A percentile compares a stretch with the other conserved stretches of the same genome.
These are phyloP conservation scores for Rhinichthys osculus DNA, from an alignment of 2,797 vertebrate genomes.

Conservation along the genomic window DNA sequence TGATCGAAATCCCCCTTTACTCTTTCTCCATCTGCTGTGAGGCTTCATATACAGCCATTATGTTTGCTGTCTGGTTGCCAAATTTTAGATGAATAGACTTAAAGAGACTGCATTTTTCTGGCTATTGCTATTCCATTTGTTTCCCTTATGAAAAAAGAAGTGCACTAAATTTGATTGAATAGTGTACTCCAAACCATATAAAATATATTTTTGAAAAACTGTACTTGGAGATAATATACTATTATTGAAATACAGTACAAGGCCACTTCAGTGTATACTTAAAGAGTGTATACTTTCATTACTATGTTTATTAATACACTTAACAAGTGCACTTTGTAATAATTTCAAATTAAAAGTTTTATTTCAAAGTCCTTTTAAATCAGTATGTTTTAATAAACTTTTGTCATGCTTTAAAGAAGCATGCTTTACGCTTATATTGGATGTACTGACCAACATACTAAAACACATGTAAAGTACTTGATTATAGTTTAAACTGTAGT, in stretches of 20 bases:
- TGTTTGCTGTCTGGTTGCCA: slow-evolving; percentile 43
- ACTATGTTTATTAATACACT: not conserved
- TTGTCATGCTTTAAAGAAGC: not conserved
- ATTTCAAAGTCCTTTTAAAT: not conserved
- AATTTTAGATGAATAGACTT: not conserved
- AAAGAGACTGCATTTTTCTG: slow-evolving; percentile 12
- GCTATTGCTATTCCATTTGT: not conserved
- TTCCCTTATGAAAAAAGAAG: not conserved
- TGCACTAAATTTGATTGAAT: not conserved
- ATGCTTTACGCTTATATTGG: not conserved
- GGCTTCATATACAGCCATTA: slow-evolving; percentile 27
- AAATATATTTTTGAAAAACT: not conserved
- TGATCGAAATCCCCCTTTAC: slow-evolving; percentile 68
- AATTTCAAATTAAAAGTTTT: not conserved
- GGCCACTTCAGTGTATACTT: not conserved
- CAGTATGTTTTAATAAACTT: not conserved
- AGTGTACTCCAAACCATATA: not conserved
- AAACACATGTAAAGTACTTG: not conserved
- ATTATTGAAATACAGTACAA: not conserved
- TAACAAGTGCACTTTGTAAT: not conserved
- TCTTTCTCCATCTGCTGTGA: slow-evolving; percentile 48
- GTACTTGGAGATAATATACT: not conserved
- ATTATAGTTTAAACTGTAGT: not conserved
- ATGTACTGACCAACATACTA: not conserved
- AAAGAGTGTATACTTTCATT: not conserved